These are phyloP conservation scores for Mesoclemmys tuberculata DNA, from an alignment of 2,113 vertebrate species.

Conservation along the genomic window DNA sequence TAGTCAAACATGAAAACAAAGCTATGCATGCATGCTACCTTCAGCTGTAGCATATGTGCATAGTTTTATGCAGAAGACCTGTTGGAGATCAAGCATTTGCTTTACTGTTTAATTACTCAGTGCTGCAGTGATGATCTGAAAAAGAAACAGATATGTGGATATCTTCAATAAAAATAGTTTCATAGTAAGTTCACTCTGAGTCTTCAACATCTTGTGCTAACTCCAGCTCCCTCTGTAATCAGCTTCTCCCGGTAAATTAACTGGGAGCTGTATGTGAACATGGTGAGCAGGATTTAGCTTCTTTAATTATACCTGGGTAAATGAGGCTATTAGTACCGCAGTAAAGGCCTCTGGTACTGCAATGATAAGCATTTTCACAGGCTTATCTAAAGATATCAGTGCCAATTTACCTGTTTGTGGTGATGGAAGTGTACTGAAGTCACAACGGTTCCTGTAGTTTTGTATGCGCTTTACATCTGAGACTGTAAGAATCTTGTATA, in stretches of 20 bases:
- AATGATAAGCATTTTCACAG: neutral
- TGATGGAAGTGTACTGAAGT: neutral
- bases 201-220: neutral
- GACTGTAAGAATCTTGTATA: neutral
- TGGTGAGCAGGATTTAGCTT: neutral
- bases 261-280: neutral
- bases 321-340: neutral
- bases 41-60: neutral
- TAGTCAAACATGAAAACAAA: neutral
- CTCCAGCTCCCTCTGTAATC: neutral
- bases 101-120: neutral
- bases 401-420: neutral
- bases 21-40: neutral
- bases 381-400: neutral
- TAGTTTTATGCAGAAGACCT: neutral
- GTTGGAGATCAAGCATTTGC: neutral
- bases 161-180: neutral
- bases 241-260: neutral
- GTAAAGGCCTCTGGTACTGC: neutral
- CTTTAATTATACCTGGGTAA: neutral
- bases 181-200: neutral
- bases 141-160: neutral
- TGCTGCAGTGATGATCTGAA: neutral
- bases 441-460: neutral
- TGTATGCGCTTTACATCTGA: neutral